Base-by-base conservation (phyloP, 2,113 vertebrate species). In the Neolamprologus sp. region DNA sequence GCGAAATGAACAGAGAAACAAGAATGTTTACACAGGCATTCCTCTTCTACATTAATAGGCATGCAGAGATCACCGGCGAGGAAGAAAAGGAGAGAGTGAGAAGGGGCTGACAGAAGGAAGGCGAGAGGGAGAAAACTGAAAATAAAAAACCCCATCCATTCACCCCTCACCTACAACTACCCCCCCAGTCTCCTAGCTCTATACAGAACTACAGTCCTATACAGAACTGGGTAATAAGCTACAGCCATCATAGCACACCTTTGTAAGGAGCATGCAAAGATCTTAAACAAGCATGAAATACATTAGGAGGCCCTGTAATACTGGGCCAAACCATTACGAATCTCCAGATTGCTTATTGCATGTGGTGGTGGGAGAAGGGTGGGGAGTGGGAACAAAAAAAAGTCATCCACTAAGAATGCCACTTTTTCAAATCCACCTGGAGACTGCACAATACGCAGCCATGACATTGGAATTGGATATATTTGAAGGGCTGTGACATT, bases 1-100 rank as follows among this genome's bases (percentile, higher is more conserved):
- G 97, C 97, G 96, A 97, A 98, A 97, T 96, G 96, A 90, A 94
- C 97, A 94, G 93, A 96, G 95, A 98, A 98, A 98, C 96, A 97
- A 96, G 97, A 98, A 98, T 99, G 98, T 99, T 99, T 99, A 98
- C 97, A 98, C 97, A 98, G 97, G 96, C 97, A 96, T 97, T 98
- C 97, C 98, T 96, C 95, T 83, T 96, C 97, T 96, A 97, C 95
- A 96, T 97, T 96, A 96, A 97, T 95, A 96, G 96, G 94, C 91
- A 92, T 95, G 93, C 90, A 92, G 93, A 95, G 94, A 94, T 95
- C 92, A 94, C 92, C 80, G 83, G 84, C 87, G 87, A 93, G 86
- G 85, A 73, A 87, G 89, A 80, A 80, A 83, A 80, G 80, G 87
- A 87, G 88, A 84, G 88, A 83, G 90, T 84, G 85, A 90, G 87